A percentile compares a stretch with the other conserved stretches of the same genome.
phyloP scores from a whole-genome alignment of 23 tunicate genomes.

The Styela clava region DNA sequence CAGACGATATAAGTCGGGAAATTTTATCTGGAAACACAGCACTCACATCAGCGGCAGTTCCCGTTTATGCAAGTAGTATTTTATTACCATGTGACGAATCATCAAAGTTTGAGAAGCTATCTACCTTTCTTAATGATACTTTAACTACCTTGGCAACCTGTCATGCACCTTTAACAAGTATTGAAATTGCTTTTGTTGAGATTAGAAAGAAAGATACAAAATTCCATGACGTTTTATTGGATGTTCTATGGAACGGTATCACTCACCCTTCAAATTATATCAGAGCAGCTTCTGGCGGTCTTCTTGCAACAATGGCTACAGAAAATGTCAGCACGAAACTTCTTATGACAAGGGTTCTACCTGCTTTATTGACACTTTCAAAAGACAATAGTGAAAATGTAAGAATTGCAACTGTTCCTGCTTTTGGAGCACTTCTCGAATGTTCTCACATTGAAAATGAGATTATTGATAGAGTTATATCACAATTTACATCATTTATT shows the following conservation, averaged over 20 bases:
- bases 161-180: conserved; percentile 9
- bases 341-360: conserved; percentile 47
- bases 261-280: conserved; percentile 54
- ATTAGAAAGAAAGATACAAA: not conserved
- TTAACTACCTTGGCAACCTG: not conserved
- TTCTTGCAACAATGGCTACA: conserved; percentile 48
- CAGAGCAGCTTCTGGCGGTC: conserved; percentile 52
- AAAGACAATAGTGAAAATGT: conserved; percentile 61
- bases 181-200: not conserved
- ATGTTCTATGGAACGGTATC: conserved; percentile 64
- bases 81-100: conserved; percentile 8
- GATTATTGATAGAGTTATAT: conserved; percentile 60
- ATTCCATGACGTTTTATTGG: conserved; percentile 57
- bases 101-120: not conserved
- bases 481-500: conserved; percentile 45
- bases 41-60: conserved; percentile 41
- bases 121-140: not conserved
- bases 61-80: conserved; percentile 51
- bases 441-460: conserved; percentile 37
- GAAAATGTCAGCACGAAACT: conserved; percentile 37
- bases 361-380: conserved; percentile 67
- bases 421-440: conserved; percentile 50
- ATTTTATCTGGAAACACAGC: conserved; percentile 11
- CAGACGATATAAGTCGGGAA: conserved; percentile 27
- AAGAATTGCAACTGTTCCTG: conserved; percentile 42